Conservation (phyloP, 2,113 vertebrate species). For the Theristicus caerulescens region DNA sequence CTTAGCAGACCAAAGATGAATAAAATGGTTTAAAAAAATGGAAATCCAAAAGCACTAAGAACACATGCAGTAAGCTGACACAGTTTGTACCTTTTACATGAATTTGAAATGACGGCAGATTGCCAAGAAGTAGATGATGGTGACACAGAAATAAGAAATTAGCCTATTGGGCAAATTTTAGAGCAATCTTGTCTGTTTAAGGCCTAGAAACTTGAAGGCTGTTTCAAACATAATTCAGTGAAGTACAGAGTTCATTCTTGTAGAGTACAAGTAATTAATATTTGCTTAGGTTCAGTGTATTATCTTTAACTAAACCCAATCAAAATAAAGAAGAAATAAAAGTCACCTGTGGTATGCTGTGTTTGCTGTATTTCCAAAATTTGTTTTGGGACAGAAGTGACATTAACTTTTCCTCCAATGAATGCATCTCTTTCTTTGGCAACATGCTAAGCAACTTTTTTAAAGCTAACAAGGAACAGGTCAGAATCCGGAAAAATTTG, state of each 20-base stretch:
- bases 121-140: not conserved
- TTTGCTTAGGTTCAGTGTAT: not conserved
- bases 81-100: not conserved
- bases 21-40: not conserved
- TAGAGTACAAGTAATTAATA: not conserved
- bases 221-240: not conserved
- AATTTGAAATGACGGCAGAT: not conserved
- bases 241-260: not conserved
- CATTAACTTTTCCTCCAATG: conserved; percentile 79
- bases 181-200: not conserved
- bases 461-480: conserved; percentile 90
- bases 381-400: conserved; percentile 84
- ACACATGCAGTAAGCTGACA: not conserved
- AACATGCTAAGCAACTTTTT: conserved; percentile 87
- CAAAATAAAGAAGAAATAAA: not conserved
- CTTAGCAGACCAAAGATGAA: not conserved
- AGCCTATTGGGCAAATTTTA: not conserved
- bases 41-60: not conserved
- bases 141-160: not conserved
- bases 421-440: conserved; percentile 76
- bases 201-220: not conserved
- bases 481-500: conserved; percentile 90
- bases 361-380: conserved; percentile 97
- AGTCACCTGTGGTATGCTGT: conserved; percentile 87
- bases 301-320: not conserved